A percentile compares a stretch with the other conserved stretches of the same genome.
phyloP scores from a whole-genome alignment of 2,888 invertebrate species.

The Leptura quadrifasciata region DNA sequence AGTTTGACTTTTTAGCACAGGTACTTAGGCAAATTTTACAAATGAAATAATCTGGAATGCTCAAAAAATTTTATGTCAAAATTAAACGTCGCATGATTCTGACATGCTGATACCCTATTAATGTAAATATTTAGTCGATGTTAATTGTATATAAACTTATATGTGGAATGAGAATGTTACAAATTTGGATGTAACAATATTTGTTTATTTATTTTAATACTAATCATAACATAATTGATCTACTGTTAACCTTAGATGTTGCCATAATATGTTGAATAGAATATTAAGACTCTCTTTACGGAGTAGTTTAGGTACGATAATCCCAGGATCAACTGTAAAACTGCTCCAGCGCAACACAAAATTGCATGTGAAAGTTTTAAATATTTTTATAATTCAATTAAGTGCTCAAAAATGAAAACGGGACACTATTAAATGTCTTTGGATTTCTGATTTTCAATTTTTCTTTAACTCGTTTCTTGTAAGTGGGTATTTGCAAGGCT shows the following conservation, averaged over 20 bases:
- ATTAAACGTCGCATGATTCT: conserved; percentile 10
- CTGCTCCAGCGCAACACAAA: too few species aligned
- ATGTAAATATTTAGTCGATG: conserved; percentile 18
- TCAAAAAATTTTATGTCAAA: neutral
- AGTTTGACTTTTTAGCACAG: neutral
- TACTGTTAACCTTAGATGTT: neutral
- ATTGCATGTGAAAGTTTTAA: too few species aligned
- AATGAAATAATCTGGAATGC: neutral
- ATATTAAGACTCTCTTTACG: neutral
- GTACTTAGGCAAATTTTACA: neutral
- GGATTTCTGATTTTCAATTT: too few species aligned
- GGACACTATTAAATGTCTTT: too few species aligned
- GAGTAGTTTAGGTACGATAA: neutral
- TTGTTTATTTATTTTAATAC: neutral
- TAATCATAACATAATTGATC: neutral
- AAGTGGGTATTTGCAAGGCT: too few species aligned
- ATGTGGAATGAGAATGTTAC: conserved; percentile 33
- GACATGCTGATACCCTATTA: conserved; percentile 6
- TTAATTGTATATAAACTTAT: conserved; percentile 7
- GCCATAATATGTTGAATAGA: neutral
- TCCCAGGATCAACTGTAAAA: too few species aligned
- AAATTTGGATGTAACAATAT: conserved; percentile 10
- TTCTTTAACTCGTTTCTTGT: too few species aligned
- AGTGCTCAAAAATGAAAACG: too few species aligned
- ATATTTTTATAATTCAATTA: too few species aligned